Conservation (phyloP, 2,797 vertebrate species). For the Catamblyrhynchus diadema region DNA sequence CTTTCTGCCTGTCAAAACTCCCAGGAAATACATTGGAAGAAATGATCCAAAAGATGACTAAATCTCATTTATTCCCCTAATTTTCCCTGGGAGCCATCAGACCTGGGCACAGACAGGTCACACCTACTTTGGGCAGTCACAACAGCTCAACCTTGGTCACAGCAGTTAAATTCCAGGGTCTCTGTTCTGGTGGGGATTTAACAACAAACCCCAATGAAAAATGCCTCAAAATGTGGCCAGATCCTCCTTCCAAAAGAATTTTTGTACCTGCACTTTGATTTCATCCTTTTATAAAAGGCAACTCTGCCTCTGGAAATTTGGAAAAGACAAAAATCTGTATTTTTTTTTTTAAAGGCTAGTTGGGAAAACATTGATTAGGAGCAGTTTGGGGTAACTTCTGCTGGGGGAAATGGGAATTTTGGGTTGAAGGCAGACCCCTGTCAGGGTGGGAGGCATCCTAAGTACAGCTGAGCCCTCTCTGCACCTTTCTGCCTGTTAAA, state of each 20-base stretch:
- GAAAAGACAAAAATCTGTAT: not conserved
- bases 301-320: not conserved
- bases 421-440: not conserved
- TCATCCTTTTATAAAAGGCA: not conserved
- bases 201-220: not conserved
- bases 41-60: not conserved
- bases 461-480: not conserved
- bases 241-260: not conserved
- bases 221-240: not conserved
- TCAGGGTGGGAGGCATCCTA: not conserved
- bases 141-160: not conserved
- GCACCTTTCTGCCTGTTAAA: not conserved
- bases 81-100: not conserved
- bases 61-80: not conserved
- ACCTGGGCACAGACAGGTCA: not conserved
- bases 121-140: not conserved
- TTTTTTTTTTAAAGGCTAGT: not conserved
- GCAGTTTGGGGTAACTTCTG: rapidly evolving
- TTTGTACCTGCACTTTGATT: not conserved
- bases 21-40: not conserved
- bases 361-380: rapidly evolving
- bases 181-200: not conserved
- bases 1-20: not conserved
- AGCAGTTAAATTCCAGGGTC: not conserved
- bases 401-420: not conserved